A percentile compares a stretch with the other conserved stretches of the same genome.
Conservation (phyloP, 2,888 invertebrate species). For the Falcaria lacertinaria region DNA sequence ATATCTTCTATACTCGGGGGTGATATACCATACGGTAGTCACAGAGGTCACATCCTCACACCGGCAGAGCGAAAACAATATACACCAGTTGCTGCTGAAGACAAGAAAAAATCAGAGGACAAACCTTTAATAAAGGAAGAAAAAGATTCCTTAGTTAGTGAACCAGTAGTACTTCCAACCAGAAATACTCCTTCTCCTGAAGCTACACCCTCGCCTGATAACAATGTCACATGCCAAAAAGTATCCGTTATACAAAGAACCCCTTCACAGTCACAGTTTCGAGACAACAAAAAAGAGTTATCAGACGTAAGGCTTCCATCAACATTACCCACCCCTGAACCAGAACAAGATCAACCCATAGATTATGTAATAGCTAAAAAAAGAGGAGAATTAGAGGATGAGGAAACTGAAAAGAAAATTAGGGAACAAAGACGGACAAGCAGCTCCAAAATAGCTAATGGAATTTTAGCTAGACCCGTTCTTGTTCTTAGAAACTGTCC, state of each 20-base stretch:
- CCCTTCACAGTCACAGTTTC: slow-evolving; percentile 78
- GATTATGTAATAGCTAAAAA: slow-evolving; percentile 93
- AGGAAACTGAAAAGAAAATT: slow-evolving; percentile 83
- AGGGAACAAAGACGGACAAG: slow-evolving; percentile 85
- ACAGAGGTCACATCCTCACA: slow-evolving; percentile 86
- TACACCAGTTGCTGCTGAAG: slow-evolving; percentile 79
- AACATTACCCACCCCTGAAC: slow-evolving; percentile 76
- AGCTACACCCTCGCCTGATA: slow-evolving; percentile 81
- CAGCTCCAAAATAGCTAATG: slow-evolving; percentile 82
- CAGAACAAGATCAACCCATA: slow-evolving; percentile 92
- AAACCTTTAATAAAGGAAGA: slow-evolving; percentile 80
- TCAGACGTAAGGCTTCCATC: slow-evolving; percentile 74
- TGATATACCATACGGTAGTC: slow-evolving; percentile 89
- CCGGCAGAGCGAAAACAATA: slow-evolving; percentile 91
- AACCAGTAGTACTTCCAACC: slow-evolving; percentile 79
- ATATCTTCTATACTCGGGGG: slow-evolving; percentile 90
- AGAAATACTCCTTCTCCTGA: slow-evolving; percentile 76
- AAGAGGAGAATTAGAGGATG: slow-evolving; percentile 83
- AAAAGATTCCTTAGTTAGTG: slow-evolving; percentile 82
- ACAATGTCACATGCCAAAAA: slow-evolving; percentile 83
- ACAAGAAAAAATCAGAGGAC: slow-evolving; percentile 77
- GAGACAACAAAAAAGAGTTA: slow-evolving; percentile 68
- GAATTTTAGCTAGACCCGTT: slow-evolving; percentile 73
- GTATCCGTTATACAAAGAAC: slow-evolving; percentile 92
- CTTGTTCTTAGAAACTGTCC: slow-evolving; percentile 78